phyloP scores from a whole-genome alignment of 2,113 vertebrate species.

The Mellivora capensis region DNA sequence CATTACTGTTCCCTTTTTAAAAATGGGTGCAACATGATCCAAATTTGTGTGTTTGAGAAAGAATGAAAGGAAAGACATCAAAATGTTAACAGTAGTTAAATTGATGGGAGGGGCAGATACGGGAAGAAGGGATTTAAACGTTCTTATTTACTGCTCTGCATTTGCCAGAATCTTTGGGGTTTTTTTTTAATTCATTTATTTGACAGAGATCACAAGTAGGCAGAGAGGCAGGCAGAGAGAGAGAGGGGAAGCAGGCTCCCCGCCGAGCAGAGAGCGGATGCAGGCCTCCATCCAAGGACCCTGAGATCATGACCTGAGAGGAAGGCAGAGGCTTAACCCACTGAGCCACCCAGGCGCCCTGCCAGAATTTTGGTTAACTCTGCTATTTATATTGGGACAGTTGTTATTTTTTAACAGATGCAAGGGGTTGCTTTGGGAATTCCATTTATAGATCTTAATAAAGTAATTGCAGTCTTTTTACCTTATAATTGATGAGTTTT shows the following conservation, averaged over 20 bases:
- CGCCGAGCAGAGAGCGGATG: no score
- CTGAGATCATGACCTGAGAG: no score
- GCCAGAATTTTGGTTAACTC: no score
- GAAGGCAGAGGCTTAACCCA: no score
- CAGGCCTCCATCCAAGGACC: no score
- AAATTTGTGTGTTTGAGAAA: slow-evolving; percentile 31
- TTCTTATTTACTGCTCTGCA: neutral
- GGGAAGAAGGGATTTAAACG: neutral
- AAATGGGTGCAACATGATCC: neutral
- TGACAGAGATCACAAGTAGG: no score
- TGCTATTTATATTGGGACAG: slow-evolving; percentile 8
- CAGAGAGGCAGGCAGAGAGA: no score
- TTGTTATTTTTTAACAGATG: slow-evolving; percentile 21
- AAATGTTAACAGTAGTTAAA: slow-evolving; percentile 14
- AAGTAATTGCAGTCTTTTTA: slow-evolving; percentile 30
- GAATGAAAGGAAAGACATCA: neutral
- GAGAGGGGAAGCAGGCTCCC: no score
- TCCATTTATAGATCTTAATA: slow-evolving; percentile 48
- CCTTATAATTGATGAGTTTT: neutral
- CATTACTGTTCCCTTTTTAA: neutral
- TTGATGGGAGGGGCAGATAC: neutral
- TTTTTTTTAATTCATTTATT: no score
- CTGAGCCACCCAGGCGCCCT: no score
- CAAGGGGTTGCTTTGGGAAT: slow-evolving; percentile 21
- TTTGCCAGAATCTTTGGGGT: slow-evolving; percentile 40